phyloP scores from a whole-genome alignment of 2,113 vertebrate species.

The Embiotoca jacksoni region DNA sequence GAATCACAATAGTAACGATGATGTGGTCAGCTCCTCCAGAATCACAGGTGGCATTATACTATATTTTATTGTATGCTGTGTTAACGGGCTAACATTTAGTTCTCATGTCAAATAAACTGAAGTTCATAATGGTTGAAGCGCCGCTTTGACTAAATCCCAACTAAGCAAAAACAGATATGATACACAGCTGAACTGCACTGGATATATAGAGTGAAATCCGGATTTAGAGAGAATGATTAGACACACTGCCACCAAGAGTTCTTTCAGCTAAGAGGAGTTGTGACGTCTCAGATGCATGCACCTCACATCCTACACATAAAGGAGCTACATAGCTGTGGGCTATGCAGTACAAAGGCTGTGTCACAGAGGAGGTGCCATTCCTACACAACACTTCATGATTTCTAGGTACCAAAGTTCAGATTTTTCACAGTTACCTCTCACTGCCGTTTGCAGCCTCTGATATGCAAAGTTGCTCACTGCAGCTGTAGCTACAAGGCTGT shows the following conservation, averaged over 20 bases:
- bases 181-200: neutral
- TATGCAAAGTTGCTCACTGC: slow-evolving; percentile 30
- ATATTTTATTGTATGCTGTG: neutral
- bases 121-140: too few species aligned
- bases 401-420: slow-evolving; percentile 42
- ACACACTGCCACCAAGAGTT: neutral
- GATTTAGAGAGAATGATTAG: neutral
- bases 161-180: neutral
- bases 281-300: slow-evolving; percentile 37
- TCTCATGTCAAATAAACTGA: too few species aligned
- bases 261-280: slow-evolving; percentile 4
- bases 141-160: too few species aligned
- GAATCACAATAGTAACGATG: neutral
- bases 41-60: too few species aligned
- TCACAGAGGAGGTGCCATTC: slow-evolving; percentile 42
- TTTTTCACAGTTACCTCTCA: slow-evolving; percentile 31
- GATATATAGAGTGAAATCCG: neutral
- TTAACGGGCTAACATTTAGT: neutral
- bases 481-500: slow-evolving; percentile 8
- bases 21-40: neutral
- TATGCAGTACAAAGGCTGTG: slow-evolving; percentile 41
- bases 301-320: slow-evolving; percentile 50
- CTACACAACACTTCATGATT: slow-evolving; percentile 35
- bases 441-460: slow-evolving; percentile 35
- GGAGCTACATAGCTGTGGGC: slow-evolving; percentile 31